phyloP scores from a whole-genome alignment of 2,888 invertebrate genomes.

The Kryphioiulus occultus region DNA sequence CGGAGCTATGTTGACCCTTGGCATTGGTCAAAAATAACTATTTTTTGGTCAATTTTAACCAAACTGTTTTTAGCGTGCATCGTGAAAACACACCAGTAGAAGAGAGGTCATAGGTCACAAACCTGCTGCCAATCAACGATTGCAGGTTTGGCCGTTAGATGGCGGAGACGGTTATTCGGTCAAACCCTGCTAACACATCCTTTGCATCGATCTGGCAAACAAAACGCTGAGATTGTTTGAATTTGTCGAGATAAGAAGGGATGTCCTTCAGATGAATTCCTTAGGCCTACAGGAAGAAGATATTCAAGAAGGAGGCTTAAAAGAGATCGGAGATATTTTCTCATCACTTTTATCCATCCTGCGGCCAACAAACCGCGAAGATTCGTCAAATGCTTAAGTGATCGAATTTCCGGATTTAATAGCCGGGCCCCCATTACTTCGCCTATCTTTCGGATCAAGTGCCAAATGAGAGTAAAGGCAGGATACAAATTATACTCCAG shows the following conservation, averaged over 20 bases:
- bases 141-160: not conserved
- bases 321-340: not conserved
- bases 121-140: not conserved
- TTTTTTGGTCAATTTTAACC: too few species aligned
- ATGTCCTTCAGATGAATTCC: slow-evolving; percentile 23
- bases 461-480: slow-evolving; percentile 3
- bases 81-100: not conserved
- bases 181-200: not conserved
- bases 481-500: slow-evolving; percentile 4
- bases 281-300: not conserved
- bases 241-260: not conserved
- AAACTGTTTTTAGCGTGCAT: too few species aligned
- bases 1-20: too few species aligned
- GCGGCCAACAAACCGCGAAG: slow-evolving; percentile 9
- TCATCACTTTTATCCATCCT: slow-evolving; percentile 4
- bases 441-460: slow-evolving; percentile 9
- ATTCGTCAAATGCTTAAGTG: slow-evolving; percentile 17
- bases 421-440: not conserved
- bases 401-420: slow-evolving; percentile 23
- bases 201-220: too few species aligned
- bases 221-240: too few species aligned
- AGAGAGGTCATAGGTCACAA: not conserved
- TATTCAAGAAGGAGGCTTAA: not conserved
- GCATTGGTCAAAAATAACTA: too few species aligned
- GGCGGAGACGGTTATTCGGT: not conserved